Evolutionary conservation across 2,113 vertebrate genomes (phyloP).

Genomic region (Zosterops hypoxanthus): DNA sequence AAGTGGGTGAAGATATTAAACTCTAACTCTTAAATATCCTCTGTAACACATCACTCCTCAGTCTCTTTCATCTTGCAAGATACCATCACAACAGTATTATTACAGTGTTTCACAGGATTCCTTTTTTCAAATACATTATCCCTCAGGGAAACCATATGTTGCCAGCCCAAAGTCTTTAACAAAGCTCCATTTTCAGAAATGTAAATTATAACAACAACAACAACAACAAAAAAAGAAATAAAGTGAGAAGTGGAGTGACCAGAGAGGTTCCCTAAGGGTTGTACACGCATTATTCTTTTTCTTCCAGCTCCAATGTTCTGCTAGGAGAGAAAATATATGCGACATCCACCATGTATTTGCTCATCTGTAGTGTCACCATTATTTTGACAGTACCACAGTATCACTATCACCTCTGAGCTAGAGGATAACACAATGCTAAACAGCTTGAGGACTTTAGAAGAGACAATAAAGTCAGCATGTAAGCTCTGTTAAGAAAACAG

Average conservation of each 20-base stretch:
- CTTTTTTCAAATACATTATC: not conserved
- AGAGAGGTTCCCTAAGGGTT: not conserved
- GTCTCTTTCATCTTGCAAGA: not conserved
- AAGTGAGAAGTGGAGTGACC: not conserved
- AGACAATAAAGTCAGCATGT: not conserved
- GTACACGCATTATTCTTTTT: not conserved
- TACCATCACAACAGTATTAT: not conserved
- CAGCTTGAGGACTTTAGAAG: not conserved
- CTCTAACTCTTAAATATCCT: not conserved
- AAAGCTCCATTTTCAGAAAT: conserved; percentile 5
- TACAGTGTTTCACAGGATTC: not conserved
- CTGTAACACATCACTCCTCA: not conserved
- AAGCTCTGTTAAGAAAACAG: not conserved
- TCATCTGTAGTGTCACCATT: not conserved
- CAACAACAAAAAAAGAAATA: not conserved
- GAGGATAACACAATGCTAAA: not conserved
- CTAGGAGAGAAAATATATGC: not conserved
- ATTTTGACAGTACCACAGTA: not conserved
- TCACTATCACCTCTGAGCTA: not conserved
- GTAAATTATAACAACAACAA: not conserved
- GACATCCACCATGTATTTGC: not conserved
- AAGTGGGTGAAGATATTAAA: not conserved
- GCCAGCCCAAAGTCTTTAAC: not conserved
- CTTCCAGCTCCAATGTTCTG: not conserved
- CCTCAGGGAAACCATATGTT: not conserved